Percentiles rank a stretch among this genome's conserved stretches.
phyloP scores from a whole-genome alignment of 2,888 invertebrate species.

The Crematogaster levior region DNA sequence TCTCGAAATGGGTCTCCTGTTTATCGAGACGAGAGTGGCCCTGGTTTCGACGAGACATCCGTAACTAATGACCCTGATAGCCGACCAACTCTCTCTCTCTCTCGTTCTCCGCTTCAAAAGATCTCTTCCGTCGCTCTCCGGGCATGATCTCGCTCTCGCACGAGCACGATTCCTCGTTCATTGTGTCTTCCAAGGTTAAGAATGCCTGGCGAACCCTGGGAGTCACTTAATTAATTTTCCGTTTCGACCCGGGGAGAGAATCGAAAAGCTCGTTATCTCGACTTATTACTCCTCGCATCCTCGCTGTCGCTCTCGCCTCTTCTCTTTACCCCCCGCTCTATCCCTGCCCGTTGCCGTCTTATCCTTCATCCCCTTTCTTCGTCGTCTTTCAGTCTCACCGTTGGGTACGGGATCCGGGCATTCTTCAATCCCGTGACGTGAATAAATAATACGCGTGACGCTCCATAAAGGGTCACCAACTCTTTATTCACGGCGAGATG shows the following conservation, averaged over 20 bases:
- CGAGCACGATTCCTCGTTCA: constrained; percentile 73
- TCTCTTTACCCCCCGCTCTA: not conserved
- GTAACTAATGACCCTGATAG: constrained; percentile 85
- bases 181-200: constrained; percentile 78
- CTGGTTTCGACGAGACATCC: constrained; percentile 83
- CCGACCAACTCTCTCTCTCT: constrained; percentile 70
- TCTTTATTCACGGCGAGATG: constrained; percentile 52
- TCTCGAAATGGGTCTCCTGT: constrained; percentile 73
- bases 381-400: constrained; percentile 69
- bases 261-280: constrained; percentile 80
- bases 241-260: constrained; percentile 74
- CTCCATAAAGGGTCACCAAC: constrained; percentile 62
- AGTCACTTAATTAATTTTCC: constrained; percentile 83
- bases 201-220: constrained; percentile 79
- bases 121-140: constrained; percentile 33
- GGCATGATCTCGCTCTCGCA: constrained; percentile 51
- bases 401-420: constrained; percentile 63
- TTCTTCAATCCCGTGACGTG: constrained; percentile 77
- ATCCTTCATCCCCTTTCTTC: constrained; percentile 60
- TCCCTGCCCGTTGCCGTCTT: constrained; percentile 18
- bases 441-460: constrained; percentile 77
- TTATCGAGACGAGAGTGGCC: constrained; percentile 84
- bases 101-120: constrained; percentile 46
- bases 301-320: constrained; percentile 60
- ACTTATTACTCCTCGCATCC: constrained; percentile 76